Conservation (phyloP, 2,888 invertebrate species). For the Tromatobia lineatoria region DNA sequence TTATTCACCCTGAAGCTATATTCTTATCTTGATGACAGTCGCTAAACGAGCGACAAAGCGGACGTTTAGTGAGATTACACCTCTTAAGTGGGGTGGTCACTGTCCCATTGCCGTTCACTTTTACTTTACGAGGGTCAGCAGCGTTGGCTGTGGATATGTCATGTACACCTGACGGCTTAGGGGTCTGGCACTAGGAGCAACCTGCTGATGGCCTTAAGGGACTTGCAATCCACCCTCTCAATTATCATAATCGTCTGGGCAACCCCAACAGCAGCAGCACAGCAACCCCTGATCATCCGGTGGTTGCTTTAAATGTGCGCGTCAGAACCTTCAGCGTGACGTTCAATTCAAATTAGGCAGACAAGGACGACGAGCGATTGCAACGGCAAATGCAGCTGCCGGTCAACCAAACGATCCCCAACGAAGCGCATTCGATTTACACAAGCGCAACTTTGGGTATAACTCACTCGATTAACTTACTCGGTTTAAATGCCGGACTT, state of each 20-base stretch:
- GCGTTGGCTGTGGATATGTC: conserved; percentile 19
- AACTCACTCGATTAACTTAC: conserved; percentile 80
- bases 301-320: conserved; percentile 49
- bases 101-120: conserved; percentile 9
- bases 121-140: not conserved
- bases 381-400: conserved; percentile 34
- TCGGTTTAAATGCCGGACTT: conserved; percentile 80
- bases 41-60: conserved; percentile 56
- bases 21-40: conserved; percentile 63
- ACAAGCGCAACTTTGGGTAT: conserved; percentile 11
- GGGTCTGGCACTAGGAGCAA: conserved; percentile 34
- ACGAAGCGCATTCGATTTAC: conserved; percentile 63
- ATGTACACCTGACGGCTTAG: conserved; percentile 65
- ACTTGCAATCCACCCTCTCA: conserved; percentile 57
- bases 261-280: conserved; percentile 40
- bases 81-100: conserved; percentile 23
- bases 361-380: conserved; percentile 7
- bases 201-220: conserved; percentile 53
- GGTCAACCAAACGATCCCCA: conserved; percentile 64
- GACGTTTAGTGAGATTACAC: conserved; percentile 55
- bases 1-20: conserved; percentile 1
- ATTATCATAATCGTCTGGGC: conserved; percentile 68
- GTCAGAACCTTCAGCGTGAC: conserved; percentile 42
- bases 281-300: conserved; percentile 38
- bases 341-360: conserved; percentile 54